These are phyloP conservation scores for Mongoloraphidia duomilia DNA, from an alignment of 2,888 invertebrate genomes.

Conservation along the genomic window DNA sequence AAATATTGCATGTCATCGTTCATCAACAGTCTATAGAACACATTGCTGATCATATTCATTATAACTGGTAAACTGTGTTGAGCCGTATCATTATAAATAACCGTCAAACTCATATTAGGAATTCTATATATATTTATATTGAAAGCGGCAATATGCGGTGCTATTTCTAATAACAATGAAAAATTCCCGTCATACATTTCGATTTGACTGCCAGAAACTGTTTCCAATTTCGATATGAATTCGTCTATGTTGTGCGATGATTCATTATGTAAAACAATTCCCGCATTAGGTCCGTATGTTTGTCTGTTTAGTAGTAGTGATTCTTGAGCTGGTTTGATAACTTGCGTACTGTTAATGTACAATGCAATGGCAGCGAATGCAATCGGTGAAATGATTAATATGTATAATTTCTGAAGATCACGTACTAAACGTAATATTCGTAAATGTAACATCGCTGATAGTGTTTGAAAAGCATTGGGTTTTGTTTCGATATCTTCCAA, in stretches of 20 bases:
- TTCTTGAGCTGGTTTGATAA: slow-evolving; percentile 45
- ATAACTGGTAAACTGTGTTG: slow-evolving; percentile 66
- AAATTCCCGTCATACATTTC: slow-evolving; percentile 51
- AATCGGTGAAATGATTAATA: slow-evolving; percentile 58
- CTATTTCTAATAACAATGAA: slow-evolving; percentile 42
- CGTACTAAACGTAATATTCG: slow-evolving; percentile 49
- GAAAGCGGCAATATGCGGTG: slow-evolving; percentile 52
- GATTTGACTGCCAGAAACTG: slow-evolving; percentile 26
- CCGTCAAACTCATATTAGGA: slow-evolving; percentile 41
- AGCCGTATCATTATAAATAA: slow-evolving; percentile 64
- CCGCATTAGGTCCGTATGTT: slow-evolving; percentile 43
- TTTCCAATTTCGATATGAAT: slow-evolving; percentile 23
- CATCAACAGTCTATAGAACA: slow-evolving; percentile 39
- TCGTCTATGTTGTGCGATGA: slow-evolving; percentile 26
- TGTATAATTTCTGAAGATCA: slow-evolving; percentile 57
- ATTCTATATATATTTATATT: slow-evolving; percentile 40
- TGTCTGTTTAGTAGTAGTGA: slow-evolving; percentile 45
- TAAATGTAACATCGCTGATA: slow-evolving; percentile 51
- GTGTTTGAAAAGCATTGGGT: slow-evolving; percentile 45
- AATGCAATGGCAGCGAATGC: slow-evolving; percentile 53
- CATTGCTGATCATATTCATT: slow-evolving; percentile 56
- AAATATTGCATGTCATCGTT: slow-evolving; percentile 24
- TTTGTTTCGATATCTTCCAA: slow-evolving; percentile 48
- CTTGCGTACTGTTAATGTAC: slow-evolving; percentile 44
- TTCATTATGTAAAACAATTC: slow-evolving; percentile 46